Evolutionary conservation across 92 coral and sea anemone species (phyloP), one percentile per base, ranked within the genome.

Genomic region (Parazoanthus darwini): DNA sequence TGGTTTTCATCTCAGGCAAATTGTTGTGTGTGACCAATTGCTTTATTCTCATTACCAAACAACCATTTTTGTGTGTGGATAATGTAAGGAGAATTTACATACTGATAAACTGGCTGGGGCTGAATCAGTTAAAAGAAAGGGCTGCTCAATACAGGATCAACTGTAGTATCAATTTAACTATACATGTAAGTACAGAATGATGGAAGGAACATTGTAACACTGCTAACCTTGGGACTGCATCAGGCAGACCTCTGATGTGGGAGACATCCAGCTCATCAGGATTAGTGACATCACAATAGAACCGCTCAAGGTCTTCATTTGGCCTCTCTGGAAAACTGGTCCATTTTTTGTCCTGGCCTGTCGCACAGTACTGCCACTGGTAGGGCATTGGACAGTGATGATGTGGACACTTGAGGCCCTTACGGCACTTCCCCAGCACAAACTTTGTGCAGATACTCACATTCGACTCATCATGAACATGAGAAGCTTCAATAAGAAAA

Each of bases 311-410:
- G 54, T 79, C 93, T 78, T 83, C 92, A 90, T 92, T 89, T 13
- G 94, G 86, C 15, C 51, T 87, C 76, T 77, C 84, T 44, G 91
- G 77, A 37, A 95, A 91, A 46, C 56, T 75, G 63, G 73, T 79
- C 98, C 98, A 95, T 18, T 68, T 54, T 0, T 54, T 50, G 5
- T 65, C 70, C 18, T 76, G 82, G 7, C 83, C 20, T 33, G 85
- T 42, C 3, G 75, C 50, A 77, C 75, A 50, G 88, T 94, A 94
- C 85, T 94, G 92, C 98, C 98, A 95, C 82, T 87, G 85, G 85
- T 95, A 94, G 0, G 98, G 94, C 91, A 92, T 44, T 54, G 81
- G 85, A 58, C 81, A 89, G 72, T 94, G 94, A 59, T 91, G 92
- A 7, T 68, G 82, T 29, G 58, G 54, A 82, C 99, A 96, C 42